Conservation (phyloP, 2,888 invertebrate genomes). For the Lycia hirtaria region DNA sequence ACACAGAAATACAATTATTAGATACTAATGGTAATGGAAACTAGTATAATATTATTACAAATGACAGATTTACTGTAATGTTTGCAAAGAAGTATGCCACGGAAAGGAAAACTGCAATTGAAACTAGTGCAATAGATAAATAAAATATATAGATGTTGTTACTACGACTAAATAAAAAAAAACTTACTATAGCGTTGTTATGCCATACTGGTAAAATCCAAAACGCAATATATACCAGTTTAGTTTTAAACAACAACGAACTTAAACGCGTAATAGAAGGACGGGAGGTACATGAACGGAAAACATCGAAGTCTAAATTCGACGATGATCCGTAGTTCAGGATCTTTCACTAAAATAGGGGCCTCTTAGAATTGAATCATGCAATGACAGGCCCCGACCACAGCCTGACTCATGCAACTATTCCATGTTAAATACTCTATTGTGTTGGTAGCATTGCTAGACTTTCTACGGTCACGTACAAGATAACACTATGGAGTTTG, state of each 20-base stretch:
- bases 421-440: constrained; percentile 34
- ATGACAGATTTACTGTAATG: constrained; percentile 22
- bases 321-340: constrained; percentile 45
- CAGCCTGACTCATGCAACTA: constrained; percentile 56
- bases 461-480: constrained; percentile 57
- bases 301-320: constrained; percentile 43
- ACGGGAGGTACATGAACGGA: constrained; percentile 6
- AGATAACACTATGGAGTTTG: constrained; percentile 37
- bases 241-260: constrained; percentile 35
- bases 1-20: constrained; percentile 22
- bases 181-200: not conserved
- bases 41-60: constrained; percentile 38
- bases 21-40: constrained; percentile 36
- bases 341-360: constrained; percentile 54
- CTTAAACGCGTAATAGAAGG: constrained; percentile 5
- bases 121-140: constrained; percentile 12
- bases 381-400: constrained; percentile 48
- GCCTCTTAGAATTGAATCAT: constrained; percentile 56
- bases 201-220: not conserved
- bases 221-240: constrained; percentile 33
- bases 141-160: not conserved
- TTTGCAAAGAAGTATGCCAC: constrained; percentile 28
- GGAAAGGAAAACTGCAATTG: constrained; percentile 23
- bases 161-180: not conserved
- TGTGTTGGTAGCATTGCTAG: constrained; percentile 41